These are phyloP conservation scores for Hirundichthys speculiger DNA, from an alignment of 2,113 vertebrate genomes.

Conservation along the genomic window DNA sequence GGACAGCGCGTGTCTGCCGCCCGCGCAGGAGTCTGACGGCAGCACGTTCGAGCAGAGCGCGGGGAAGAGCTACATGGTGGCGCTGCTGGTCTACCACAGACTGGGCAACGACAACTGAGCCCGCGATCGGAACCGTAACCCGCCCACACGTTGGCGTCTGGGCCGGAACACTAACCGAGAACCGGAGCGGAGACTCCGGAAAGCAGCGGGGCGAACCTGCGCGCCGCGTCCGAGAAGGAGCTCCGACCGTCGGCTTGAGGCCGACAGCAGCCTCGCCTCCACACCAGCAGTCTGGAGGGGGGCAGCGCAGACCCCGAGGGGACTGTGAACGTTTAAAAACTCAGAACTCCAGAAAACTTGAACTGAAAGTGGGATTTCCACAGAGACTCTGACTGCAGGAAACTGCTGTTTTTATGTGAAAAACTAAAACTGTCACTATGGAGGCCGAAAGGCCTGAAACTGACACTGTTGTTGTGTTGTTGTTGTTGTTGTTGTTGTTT, in stretches of 20 bases:
- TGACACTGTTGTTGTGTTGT: slow-evolving; percentile 34
- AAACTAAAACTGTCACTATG: slow-evolving; percentile 21
- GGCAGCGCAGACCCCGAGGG: slow-evolving; percentile 25
- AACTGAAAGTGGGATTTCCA: slow-evolving; percentile 29
- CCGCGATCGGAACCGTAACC: background rate
- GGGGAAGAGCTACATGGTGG: slow-evolving; percentile 77
- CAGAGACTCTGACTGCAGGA: slow-evolving; percentile 1
- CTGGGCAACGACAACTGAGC: slow-evolving; percentile 71
- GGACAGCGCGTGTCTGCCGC: slow-evolving; percentile 38
- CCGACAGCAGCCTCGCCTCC: slow-evolving; percentile 1
- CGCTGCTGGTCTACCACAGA: slow-evolving; percentile 77
- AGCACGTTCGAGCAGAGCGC: slow-evolving; percentile 58
- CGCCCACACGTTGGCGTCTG: background rate
- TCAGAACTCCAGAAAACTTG: slow-evolving; percentile 53
- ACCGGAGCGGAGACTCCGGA: background rate
- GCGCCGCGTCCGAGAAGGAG: slow-evolving; percentile 20
- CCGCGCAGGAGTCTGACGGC: slow-evolving; percentile 40
- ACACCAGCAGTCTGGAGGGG: background rate
- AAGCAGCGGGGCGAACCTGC: slow-evolving; percentile 17
- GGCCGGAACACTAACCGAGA: background rate
- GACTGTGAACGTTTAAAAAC: no score
- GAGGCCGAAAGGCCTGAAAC: slow-evolving; percentile 48
- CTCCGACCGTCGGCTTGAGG: slow-evolving; percentile 13
- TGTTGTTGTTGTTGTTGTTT: slow-evolving; percentile 20
- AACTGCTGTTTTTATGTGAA: slow-evolving; percentile 13